Percentiles rank a stretch among this genome's conserved stretches.
phyloP scores from a whole-genome alignment of 1,140 invertebrate genomes.

The Sinella curviseta region DNA sequence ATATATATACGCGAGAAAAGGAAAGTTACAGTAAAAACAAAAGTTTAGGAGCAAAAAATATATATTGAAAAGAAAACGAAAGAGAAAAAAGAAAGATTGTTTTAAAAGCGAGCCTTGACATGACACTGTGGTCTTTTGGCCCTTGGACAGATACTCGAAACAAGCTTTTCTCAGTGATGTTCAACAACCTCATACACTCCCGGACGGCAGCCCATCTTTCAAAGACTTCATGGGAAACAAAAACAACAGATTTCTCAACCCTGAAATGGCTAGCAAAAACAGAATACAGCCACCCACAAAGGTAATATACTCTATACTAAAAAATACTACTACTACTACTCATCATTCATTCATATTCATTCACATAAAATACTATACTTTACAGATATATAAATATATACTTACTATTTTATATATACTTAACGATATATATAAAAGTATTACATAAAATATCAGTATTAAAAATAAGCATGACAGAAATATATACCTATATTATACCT shows the following conservation, averaged over 20 bases:
- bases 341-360: conserved; percentile 28
- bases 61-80: background rate
- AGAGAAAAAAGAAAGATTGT: background rate
- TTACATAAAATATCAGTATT: too few relatives aligned
- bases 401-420: conserved; percentile 7
- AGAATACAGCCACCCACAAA: conserved; percentile 86
- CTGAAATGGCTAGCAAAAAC: conserved; percentile 85
- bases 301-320: conserved; percentile 55
- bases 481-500: background rate
- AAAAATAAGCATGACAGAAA: background rate
- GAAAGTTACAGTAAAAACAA: background rate
- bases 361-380: conserved; percentile 12
- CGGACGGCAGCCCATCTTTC: conserved; percentile 94
- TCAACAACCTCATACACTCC: conserved; percentile 90
- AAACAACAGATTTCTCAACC: conserved; percentile 84
- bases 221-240: conserved; percentile 95
- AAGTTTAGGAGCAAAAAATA: background rate
- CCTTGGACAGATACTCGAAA: conserved; percentile 77
- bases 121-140: conserved; percentile 17
- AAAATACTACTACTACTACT: background rate
- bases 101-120: conserved; percentile 15
- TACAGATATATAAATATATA: conserved; percentile 19
- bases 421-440: too few relatives aligned
- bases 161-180: conserved; percentile 95
- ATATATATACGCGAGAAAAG: background rate